A percentile compares a stretch with the other conserved stretches of the same genome.
Conservation (phyloP, 2,797 vertebrate species). For the Etheostoma perlongum region DNA sequence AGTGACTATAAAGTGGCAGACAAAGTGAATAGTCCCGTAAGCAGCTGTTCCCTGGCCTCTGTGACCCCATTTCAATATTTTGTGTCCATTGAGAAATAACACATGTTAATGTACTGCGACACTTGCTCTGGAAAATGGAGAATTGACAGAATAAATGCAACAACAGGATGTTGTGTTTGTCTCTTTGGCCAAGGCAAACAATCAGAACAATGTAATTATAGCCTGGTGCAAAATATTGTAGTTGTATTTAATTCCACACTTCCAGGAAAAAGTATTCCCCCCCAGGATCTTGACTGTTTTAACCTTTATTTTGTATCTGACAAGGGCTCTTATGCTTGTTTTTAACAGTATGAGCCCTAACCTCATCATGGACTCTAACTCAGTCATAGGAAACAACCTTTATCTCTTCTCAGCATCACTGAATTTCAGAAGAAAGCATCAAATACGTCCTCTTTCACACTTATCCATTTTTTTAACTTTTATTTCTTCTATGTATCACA, state of each 20-base stretch:
- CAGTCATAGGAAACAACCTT: slow-evolving; percentile 25
- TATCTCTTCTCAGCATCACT: slow-evolving; percentile 17
- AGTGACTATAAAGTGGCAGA: slow-evolving; percentile 65
- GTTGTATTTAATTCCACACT: slow-evolving; percentile 19
- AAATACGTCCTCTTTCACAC: slow-evolving; percentile 18
- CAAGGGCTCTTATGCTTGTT: slow-evolving; percentile 4
- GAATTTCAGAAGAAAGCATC: slow-evolving; percentile 22
- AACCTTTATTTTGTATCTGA: slow-evolving; percentile 30
- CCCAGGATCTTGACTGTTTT: neutral
- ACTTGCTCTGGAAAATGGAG: slow-evolving; percentile 24
- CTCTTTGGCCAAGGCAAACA: neutral
- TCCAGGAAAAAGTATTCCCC: neutral
- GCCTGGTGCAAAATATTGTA: neutral
- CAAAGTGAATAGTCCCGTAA: slow-evolving; percentile 50
- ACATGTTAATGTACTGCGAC: slow-evolving; percentile 51
- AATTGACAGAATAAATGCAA: slow-evolving; percentile 21
- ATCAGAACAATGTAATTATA: slow-evolving; percentile 22
- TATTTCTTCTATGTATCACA: slow-evolving; percentile 41
- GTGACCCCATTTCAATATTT: slow-evolving; percentile 58
- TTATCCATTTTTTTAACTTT: slow-evolving; percentile 36
- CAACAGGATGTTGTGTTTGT: slow-evolving; percentile 5
- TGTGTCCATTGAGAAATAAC: slow-evolving; percentile 49
- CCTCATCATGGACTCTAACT: slow-evolving; percentile 21
- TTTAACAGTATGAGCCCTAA: slow-evolving; percentile 21
- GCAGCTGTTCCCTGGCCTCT: slow-evolving; percentile 59